Evolutionary conservation across 2,113 vertebrate genomes (phyloP).

Genomic region (Syngnathus floridae): DNA sequence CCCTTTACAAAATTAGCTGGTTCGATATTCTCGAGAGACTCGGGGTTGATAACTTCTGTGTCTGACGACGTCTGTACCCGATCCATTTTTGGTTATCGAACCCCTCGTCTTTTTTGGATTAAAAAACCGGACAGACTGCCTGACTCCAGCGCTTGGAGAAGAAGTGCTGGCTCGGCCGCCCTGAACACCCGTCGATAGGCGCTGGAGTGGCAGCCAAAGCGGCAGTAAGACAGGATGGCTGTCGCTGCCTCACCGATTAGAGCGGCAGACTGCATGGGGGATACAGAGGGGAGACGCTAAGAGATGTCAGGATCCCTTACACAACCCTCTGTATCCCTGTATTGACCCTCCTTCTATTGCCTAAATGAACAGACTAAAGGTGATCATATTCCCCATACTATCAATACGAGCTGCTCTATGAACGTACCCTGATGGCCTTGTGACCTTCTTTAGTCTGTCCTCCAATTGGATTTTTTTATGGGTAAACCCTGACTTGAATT

Average conservation of each 20-base stretch:
- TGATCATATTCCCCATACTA: constrained; percentile 68
- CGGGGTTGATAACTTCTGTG: neutral
- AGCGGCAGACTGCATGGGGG: constrained; percentile 44
- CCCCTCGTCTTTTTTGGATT: constrained; percentile 32
- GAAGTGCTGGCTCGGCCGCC: constrained; percentile 60
- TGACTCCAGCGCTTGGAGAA: constrained; percentile 71
- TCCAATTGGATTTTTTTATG: neutral
- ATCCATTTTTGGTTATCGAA: constrained; percentile 4
- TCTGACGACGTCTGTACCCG: neutral
- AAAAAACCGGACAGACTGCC: constrained; percentile 73
- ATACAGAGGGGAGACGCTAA: constrained; percentile 17
- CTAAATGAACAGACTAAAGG: constrained; percentile 57
- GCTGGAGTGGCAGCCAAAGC: constrained; percentile 61
- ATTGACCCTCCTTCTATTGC: constrained; percentile 25
- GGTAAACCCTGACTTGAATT: too few relatives aligned
- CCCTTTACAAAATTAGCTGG: neutral
- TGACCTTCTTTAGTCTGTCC: constrained; percentile 48
- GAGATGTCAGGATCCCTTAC: constrained; percentile 56
- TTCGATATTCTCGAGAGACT: neutral
- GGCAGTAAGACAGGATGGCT: constrained; percentile 65
- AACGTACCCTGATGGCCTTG: constrained; percentile 36
- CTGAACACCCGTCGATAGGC: constrained; percentile 67
- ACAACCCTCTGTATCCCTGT: constrained; percentile 10
- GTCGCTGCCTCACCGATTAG: constrained; percentile 64
- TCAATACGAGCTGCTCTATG: constrained; percentile 62